phyloP scores from a whole-genome alignment of 2,888 invertebrate species.

The Dinocampus coccinellae region DNA sequence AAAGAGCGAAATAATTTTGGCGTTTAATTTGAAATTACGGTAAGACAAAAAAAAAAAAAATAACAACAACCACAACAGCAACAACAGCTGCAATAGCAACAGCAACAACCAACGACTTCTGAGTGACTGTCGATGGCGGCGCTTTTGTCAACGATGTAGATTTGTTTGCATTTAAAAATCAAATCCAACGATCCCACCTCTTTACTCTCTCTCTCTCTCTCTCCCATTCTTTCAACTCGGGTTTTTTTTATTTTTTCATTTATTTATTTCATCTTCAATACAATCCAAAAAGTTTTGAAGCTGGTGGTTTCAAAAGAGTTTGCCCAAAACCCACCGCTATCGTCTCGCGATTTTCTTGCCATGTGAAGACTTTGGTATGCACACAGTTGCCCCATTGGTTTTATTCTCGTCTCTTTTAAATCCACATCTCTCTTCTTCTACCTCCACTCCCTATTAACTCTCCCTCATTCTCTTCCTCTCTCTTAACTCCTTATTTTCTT shows the following conservation, averaged over 20 bases:
- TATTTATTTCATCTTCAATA: background rate
- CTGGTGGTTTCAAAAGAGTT: slow-evolving; percentile 26
- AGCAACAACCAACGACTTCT: slow-evolving; percentile 25
- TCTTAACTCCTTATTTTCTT: slow-evolving; percentile 39
- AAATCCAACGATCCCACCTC: slow-evolving; percentile 53
- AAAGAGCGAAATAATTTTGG: too few species aligned
- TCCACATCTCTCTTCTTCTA: too few species aligned
- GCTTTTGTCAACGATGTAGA: slow-evolving; percentile 68
- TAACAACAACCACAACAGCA: too few species aligned
- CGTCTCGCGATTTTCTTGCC: slow-evolving; percentile 33
- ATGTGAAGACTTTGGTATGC: slow-evolving; percentile 58
- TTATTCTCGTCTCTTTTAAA: too few species aligned
- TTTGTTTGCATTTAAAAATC: slow-evolving; percentile 70
- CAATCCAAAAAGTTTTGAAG: slow-evolving; percentile 33
- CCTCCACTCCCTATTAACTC: too few species aligned
- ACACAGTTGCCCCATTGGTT: slow-evolving; percentile 50
- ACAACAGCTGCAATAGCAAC: background rate
- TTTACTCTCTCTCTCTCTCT: slow-evolving; percentile 37
- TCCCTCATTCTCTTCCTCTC: background rate
- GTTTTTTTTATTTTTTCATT: slow-evolving; percentile 44
- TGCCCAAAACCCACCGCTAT: slow-evolving; percentile 21
- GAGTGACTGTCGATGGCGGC: slow-evolving; percentile 60
- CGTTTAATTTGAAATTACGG: too few species aligned
- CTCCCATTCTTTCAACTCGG: slow-evolving; percentile 43
- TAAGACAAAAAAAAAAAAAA: too few species aligned